Base-by-base conservation (phyloP, 2,888 invertebrate species). In the Acrobasis consociella region DNA sequence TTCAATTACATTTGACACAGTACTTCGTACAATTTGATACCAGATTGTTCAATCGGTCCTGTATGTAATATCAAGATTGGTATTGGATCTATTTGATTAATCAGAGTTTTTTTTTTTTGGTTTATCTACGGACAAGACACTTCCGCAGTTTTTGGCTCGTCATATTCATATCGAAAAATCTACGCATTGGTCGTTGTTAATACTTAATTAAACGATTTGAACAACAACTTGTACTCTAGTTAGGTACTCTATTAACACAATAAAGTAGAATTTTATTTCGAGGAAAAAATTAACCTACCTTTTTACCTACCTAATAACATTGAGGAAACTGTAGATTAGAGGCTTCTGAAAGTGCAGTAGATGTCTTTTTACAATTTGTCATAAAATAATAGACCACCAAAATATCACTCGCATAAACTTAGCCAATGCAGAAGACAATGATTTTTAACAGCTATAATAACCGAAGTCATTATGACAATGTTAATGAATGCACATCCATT, bases 1-100 rank as follows among this genome's bases (percentile, higher is more conserved):
- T 87, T 85, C 88, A 85, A 89, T 91, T 89, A 87, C 82, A 82
- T 85, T 86, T 85, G 88, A 90, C 89, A 89, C 76, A 85, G 83
- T 83, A 55, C 55, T 56, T 42, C 42, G 62, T 61, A 59, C 65
- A 65, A 67, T 67, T 37, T 49, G 46, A 31, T 62, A 49, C 55
- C 49, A 31, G 49, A 38, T 55, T 49, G 55, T 55, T 53, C 49
- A 56, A 62, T 55, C 17, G 59, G 50, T 50, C 38, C 17, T 46
- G 17, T 42, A 39, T 16, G 11, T 46, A 46, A 39, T 10, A 60
- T 60, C 59, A 38, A 60, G 51, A 60, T 60, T 42, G 51, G 38
- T 51, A 53, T 38, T 53, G 13, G 42, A 58, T 22, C 16, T 15
- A 9, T 52, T 60, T 60, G 49, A 59, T 60, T 60, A 52, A 39